Percentiles rank a stretch among this genome's conserved stretches.
phyloP scores from a whole-genome alignment of 2,888 invertebrate species.

The Pseudococcus jackbeardsleyi region DNA sequence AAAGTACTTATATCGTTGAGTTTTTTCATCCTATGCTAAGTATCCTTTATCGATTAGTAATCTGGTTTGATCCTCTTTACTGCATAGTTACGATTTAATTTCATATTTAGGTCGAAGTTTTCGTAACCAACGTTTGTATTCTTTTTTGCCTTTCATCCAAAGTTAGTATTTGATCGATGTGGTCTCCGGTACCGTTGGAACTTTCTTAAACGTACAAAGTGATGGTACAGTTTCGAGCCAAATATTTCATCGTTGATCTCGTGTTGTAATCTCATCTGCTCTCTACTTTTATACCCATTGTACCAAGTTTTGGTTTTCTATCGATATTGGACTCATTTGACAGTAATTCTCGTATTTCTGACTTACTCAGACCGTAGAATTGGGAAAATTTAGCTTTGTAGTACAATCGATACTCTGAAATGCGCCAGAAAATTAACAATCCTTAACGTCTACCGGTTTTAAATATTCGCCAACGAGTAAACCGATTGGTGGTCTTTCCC shows the following conservation, averaged over 20 bases:
- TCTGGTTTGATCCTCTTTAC: conserved; percentile 10
- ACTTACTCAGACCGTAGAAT: background rate
- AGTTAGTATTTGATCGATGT: background rate
- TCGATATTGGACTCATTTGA: background rate
- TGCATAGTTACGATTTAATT: background rate
- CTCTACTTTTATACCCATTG: background rate
- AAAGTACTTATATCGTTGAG: background rate
- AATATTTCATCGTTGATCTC: background rate
- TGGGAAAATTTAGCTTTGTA: background rate
- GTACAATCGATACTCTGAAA: background rate
- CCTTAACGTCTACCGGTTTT: background rate
- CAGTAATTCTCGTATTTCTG: background rate
- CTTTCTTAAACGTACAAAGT: background rate
- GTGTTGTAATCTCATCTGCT: background rate
- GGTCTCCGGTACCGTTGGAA: background rate
- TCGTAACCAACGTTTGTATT: background rate
- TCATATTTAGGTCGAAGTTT: background rate
- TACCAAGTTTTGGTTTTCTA: background rate
- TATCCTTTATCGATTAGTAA: background rate
- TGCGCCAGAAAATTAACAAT: background rate
- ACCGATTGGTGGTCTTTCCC: background rate
- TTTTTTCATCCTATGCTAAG: no score
- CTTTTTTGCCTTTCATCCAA: background rate
- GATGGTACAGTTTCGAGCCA: background rate
- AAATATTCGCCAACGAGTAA: background rate